These are phyloP conservation scores for Tinea pellionella DNA, from an alignment of 2,888 invertebrate genomes.

Conservation along the genomic window DNA sequence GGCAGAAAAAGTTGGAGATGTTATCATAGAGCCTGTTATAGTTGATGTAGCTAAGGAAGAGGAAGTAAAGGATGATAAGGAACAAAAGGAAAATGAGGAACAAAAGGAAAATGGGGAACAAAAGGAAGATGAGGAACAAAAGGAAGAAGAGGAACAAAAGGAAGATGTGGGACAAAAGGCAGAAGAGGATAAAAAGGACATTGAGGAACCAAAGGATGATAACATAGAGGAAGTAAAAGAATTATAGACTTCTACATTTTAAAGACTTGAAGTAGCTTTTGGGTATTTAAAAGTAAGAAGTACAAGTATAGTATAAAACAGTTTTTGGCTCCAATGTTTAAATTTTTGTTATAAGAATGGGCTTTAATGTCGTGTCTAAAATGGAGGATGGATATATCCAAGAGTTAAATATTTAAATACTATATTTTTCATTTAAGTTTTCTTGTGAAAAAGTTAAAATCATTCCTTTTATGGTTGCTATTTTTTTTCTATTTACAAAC, in stretches of 20 bases:
- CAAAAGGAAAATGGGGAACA: background rate
- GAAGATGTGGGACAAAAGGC: conserved; percentile 17
- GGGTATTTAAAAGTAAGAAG: too few relatives aligned
- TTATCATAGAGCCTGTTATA: background rate
- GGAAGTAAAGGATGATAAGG: background rate
- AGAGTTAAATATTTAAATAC: too few relatives aligned
- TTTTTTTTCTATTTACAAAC: background rate
- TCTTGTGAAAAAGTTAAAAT: too few relatives aligned
- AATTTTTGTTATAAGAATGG: too few relatives aligned
- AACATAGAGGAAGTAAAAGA: conserved; percentile 22
- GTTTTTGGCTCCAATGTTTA: too few relatives aligned
- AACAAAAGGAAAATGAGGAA: background rate
- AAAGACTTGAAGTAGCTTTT: too few relatives aligned
- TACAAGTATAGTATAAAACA: too few relatives aligned
- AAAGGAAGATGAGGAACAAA: background rate
- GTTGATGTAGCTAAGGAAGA: conserved; percentile 17
- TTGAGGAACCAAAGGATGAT: conserved; percentile 26
- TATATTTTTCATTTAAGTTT: too few relatives aligned
- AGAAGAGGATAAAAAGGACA: conserved; percentile 17
- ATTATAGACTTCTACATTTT: too few relatives aligned
- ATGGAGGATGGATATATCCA: too few relatives aligned
- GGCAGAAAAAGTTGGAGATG: background rate
- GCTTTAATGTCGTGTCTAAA: too few relatives aligned
- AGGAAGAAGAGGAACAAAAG: conserved; percentile 22
- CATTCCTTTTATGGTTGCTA: too few relatives aligned